Base-by-base conservation (phyloP, 35 echinoderm and acorn worm genomes). In the Heliocidaris erythrogramma region DNA sequence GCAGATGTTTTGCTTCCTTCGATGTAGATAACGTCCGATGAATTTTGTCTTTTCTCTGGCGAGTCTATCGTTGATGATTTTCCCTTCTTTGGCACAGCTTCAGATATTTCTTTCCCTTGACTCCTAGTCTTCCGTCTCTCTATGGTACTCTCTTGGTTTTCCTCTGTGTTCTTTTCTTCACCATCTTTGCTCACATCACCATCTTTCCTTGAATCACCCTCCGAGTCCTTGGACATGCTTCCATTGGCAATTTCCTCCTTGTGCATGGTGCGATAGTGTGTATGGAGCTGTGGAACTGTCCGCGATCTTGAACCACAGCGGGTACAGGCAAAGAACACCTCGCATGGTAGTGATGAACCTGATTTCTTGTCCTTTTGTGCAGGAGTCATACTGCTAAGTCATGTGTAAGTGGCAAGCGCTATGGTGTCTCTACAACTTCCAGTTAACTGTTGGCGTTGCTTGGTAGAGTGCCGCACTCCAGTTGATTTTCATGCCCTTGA, bases 281-380 rank as follows among this genome's bases (percentile, higher is more conserved):
- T 89, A 10, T 35, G 47, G 5, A 89, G 87, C 31, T 42, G 31
- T 5, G 87, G 87, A 32, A 89, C 87, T 13, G 87, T 42, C 31
- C 31, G 31, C 16, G 47, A 89, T 32, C 87, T 32, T 17, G 87
- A 32, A n/a, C 31, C 31, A n/a, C 87, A 89, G 0, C 31, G 87
- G 17, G 87, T 89, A 18, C 87, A 89, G 29, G 87, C 87, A 89
- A 89, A 89, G 31, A 89, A 89, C 9, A 89, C 87, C 87, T 48
- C 31, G 18, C 87, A 89, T 5, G 87, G 87, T 7, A 89, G 30
- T n/a, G 31, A 48, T 17, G 87, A 32, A 13, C 29, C 9, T 7
- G 4, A 7, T 32, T 89, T 89, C 31, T 89, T 89, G 16, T 89
- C 87, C 10, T 78, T 78, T 24, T 78, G 65, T 7, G 65, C 5